Evolutionary conservation across 2,113 vertebrate species (phyloP).

Genomic region (Erinaceus europaeus): DNA sequence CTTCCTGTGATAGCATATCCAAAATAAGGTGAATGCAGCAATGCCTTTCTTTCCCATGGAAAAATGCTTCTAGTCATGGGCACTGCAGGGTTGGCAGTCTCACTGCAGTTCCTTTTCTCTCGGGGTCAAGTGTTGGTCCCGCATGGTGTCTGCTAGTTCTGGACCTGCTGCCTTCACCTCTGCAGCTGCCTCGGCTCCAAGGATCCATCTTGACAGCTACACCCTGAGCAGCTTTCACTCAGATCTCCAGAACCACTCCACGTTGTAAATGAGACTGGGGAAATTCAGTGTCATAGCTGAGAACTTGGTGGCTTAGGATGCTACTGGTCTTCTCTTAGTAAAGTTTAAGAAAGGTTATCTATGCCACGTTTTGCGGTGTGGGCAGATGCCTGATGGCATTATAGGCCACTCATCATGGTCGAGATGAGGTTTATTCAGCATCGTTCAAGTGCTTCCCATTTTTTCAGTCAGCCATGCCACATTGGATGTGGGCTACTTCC

Average conservation of each 20-base stretch:
- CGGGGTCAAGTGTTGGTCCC: neutral
- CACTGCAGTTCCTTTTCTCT: neutral
- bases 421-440: neutral
- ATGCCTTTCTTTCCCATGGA: neutral
- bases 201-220: slow-evolving; percentile 26
- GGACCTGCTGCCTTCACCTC: slow-evolving; percentile 3
- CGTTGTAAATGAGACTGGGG: neutral
- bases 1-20: neutral
- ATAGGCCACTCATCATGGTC: neutral
- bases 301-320: neutral
- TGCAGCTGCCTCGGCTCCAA: slow-evolving; percentile 33
- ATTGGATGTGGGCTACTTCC: neutral
- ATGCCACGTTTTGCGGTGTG: neutral
- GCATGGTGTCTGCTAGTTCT: neutral
- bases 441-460: neutral
- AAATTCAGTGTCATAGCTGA: neutral
- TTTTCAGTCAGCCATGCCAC: neutral
- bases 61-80: neutral
- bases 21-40: neutral
- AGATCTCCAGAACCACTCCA: neutral
- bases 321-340: neutral
- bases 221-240: neutral
- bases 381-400: neutral
- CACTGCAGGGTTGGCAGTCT: neutral
- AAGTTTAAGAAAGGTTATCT: neutral